Evolutionary conservation across 35 echinoderm and acorn worm species (phyloP).

Genomic region (Eucidaris tribuloides): DNA sequence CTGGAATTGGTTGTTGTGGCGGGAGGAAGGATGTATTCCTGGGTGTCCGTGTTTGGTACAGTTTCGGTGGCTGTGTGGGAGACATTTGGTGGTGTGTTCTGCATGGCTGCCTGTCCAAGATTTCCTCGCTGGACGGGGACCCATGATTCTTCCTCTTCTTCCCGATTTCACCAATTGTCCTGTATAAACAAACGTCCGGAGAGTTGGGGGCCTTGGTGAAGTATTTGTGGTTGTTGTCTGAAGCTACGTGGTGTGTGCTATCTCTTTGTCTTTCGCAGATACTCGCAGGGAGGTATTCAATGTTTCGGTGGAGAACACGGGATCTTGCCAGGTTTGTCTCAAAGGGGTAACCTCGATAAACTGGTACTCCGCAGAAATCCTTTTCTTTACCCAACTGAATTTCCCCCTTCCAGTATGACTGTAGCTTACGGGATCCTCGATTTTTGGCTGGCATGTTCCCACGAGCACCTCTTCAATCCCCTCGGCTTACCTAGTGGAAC

Average conservation of each 20-base stretch:
- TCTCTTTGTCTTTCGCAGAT: neutral
- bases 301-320: conserved; percentile 33
- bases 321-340: neutral
- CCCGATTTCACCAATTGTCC: too few species aligned
- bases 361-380: conserved; percentile 32
- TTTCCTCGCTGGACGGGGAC: too few species aligned
- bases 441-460: conserved; percentile 12
- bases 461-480: conserved; percentile 57
- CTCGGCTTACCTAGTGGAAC: conserved; percentile 31
- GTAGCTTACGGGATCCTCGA: conserved; percentile 60
- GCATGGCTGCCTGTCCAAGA: too few species aligned
- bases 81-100: too few species aligned
- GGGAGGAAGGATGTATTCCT: too few species aligned
- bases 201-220: too few species aligned
- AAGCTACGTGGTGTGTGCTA: neutral
- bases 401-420: conserved; percentile 48
- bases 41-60: too few species aligned
- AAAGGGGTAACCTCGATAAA: conserved; percentile 38
- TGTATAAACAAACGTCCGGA: too few species aligned
- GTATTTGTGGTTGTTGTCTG: too few species aligned
- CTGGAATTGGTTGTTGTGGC: neutral
- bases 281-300: conserved; percentile 34
- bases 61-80: too few species aligned
- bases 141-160: too few species aligned
- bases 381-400: conserved; percentile 19